Evolutionary conservation across 2,113 vertebrate species (phyloP).

Genomic region (Ardeotis arabs): DNA sequence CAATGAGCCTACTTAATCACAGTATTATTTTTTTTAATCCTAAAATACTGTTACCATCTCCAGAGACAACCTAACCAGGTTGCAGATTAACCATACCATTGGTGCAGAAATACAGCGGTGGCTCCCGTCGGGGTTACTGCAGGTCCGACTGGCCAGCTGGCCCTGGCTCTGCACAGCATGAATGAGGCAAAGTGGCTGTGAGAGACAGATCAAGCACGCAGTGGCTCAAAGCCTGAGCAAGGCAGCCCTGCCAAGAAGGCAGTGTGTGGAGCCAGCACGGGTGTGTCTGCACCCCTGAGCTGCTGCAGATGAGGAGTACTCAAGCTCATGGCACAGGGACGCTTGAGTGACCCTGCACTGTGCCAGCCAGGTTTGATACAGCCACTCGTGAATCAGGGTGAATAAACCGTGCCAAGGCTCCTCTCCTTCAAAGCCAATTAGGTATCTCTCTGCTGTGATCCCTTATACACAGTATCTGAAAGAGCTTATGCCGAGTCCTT

Average conservation of each 20-base stretch:
- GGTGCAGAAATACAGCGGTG: rapidly evolving
- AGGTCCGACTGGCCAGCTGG: rapidly evolving
- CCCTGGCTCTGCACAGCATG: neutral
- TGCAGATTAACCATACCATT: rapidly evolving
- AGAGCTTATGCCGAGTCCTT: neutral
- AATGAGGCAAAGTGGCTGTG: rapidly evolving
- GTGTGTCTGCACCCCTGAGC: neutral
- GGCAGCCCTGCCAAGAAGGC: constrained; percentile 9
- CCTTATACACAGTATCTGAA: neutral
- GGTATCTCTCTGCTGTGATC: neutral
- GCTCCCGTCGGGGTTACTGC: rapidly evolving
- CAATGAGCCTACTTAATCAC: neutral
- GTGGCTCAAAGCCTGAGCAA: neutral
- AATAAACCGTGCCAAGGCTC: neutral
- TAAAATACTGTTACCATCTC: neutral
- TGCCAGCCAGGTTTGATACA: constrained; percentile 16
- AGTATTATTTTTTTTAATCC: neutral
- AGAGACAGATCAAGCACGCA: rapidly evolving
- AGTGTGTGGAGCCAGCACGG: neutral
- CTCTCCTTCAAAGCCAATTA: neutral
- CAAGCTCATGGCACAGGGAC: neutral
- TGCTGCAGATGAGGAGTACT: neutral
- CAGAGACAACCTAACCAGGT: rapidly evolving
- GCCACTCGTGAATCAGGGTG: neutral
- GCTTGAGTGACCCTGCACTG: neutral